Conservation (phyloP, 2,888 invertebrate genomes). For the Ectropis crepuscularia region DNA sequence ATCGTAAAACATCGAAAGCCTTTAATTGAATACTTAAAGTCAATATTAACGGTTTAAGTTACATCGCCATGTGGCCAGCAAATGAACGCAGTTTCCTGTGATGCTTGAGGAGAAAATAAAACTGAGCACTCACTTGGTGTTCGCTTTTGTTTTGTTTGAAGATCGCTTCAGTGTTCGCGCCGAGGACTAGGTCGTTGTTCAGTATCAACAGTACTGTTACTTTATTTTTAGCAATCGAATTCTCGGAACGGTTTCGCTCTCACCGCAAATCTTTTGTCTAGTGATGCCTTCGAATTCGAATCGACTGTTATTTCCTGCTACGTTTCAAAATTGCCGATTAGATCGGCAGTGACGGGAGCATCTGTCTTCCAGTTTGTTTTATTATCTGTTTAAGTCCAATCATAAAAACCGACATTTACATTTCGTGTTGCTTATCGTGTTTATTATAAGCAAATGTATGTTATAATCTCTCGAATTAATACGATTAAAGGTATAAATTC, state of each 20-base stretch:
- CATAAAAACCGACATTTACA: not conserved
- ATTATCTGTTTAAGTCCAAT: slow-evolving; percentile 1
- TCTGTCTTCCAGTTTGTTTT: slow-evolving; percentile 51
- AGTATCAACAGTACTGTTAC: slow-evolving; percentile 51
- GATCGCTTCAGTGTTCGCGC: slow-evolving; percentile 42
- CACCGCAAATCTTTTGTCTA: slow-evolving; percentile 65
- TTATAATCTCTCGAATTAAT: too few species aligned
- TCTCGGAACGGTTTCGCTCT: slow-evolving; percentile 63
- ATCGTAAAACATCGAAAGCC: slow-evolving; percentile 9
- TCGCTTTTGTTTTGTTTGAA: slow-evolving; percentile 31
- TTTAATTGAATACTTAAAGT: slow-evolving; percentile 13
- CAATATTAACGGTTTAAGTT: slow-evolving; percentile 20
- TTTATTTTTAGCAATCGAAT: slow-evolving; percentile 54
- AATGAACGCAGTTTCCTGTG: slow-evolving; percentile 36
- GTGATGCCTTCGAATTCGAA: slow-evolving; percentile 56
- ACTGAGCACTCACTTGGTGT: slow-evolving; percentile 8
- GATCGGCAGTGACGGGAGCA: slow-evolving; percentile 53
- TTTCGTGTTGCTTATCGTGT: not conserved
- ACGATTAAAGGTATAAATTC: too few species aligned
- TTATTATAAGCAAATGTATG: too few species aligned
- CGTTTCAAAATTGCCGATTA: slow-evolving; percentile 50
- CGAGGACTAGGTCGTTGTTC: slow-evolving; percentile 50
- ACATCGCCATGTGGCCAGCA: slow-evolving; percentile 37
- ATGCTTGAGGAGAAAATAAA: slow-evolving; percentile 30
- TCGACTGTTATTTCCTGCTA: slow-evolving; percentile 66